Percentiles rank a stretch among this genome's conserved stretches.
phyloP scores from a whole-genome alignment of 2,797 vertebrate genomes.

The Arrhamphus sclerolepis region DNA sequence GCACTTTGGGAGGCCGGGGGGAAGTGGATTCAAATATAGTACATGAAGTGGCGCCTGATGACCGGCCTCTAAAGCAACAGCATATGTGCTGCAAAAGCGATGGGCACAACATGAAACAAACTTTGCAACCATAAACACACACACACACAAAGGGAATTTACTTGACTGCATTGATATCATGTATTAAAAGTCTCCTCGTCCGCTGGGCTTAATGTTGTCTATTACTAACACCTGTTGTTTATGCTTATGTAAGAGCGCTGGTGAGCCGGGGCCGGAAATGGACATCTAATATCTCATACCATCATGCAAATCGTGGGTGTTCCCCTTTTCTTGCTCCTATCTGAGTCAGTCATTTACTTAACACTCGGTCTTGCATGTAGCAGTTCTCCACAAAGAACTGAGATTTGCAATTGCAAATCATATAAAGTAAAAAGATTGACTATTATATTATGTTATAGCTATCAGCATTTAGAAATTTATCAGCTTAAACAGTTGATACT shows the following conservation, averaged over 20 bases:
- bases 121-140: conserved; percentile 39
- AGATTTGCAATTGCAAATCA: too few species aligned
- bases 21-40: conserved; percentile 64
- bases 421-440: too few species aligned
- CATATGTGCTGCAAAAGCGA: conserved; percentile 45
- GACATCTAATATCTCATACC: conserved; percentile 50
- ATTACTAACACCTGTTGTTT: conserved; percentile 68
- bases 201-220: conserved; percentile 47
- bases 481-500: too few species aligned
- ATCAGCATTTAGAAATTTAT: too few species aligned
- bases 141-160: conserved; percentile 41
- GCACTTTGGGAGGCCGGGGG: conserved; percentile 50
- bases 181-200: conserved; percentile 36
- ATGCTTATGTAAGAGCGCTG: conserved; percentile 64
- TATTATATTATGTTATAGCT: too few species aligned
- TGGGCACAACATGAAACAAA: conserved; percentile 60
- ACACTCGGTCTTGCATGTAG: not conserved
- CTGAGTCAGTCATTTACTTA: conserved; percentile 13
- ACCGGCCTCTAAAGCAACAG: conserved; percentile 39
- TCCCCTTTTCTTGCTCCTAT: conserved; percentile 12
- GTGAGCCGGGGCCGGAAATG: conserved; percentile 54
- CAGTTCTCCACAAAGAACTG: too few species aligned
- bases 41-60: conserved; percentile 53
- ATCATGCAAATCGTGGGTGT: conserved; percentile 34
- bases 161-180: conserved; percentile 53